Conservation (phyloP, 2,888 invertebrate species). For the Autographa gamma region DNA sequence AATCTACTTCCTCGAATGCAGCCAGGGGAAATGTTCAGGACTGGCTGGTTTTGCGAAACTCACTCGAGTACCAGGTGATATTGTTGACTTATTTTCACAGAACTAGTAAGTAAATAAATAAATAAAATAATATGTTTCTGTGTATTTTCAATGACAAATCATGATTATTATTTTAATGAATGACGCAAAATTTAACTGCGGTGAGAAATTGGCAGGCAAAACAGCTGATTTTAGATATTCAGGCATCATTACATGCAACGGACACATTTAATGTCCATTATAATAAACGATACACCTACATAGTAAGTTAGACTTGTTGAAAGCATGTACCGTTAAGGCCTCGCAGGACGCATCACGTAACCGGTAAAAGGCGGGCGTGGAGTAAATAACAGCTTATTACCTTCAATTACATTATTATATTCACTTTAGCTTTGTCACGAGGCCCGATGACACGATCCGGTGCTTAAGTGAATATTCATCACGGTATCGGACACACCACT, state of each 20-base stretch:
- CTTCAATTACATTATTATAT: conserved; percentile 81
- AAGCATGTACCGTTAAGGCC: conserved; percentile 57
- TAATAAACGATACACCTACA: conserved; percentile 48
- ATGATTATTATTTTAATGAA: too few relatives aligned
- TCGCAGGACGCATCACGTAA: conserved; percentile 67
- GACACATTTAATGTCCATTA: conserved; percentile 47
- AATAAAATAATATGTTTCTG: too few relatives aligned
- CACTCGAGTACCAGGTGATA: not conserved
- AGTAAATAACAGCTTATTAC: conserved; percentile 75
- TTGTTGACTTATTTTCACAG: not conserved
- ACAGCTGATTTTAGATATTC: not conserved
- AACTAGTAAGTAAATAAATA: too few relatives aligned
- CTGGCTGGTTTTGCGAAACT: conserved; percentile 10
- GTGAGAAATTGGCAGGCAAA: not conserved
- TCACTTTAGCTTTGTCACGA: conserved; percentile 81
- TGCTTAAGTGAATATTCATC: conserved; percentile 69
- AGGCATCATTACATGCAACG: conserved; percentile 25
- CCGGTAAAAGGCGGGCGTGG: conserved; percentile 65
- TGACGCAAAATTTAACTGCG: too few relatives aligned
- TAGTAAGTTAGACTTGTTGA: conserved; percentile 50
- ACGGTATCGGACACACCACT: conserved; percentile 43
- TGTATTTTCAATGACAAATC: too few relatives aligned
- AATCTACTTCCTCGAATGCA: conserved; percentile 25
- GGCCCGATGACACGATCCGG: conserved; percentile 69
- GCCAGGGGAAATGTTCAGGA: conserved; percentile 23